Evolutionary conservation across 2,888 invertebrate species (phyloP), one percentile per base, ranked within the genome.

Genomic region (Listrodromus nycthemerus): DNA sequence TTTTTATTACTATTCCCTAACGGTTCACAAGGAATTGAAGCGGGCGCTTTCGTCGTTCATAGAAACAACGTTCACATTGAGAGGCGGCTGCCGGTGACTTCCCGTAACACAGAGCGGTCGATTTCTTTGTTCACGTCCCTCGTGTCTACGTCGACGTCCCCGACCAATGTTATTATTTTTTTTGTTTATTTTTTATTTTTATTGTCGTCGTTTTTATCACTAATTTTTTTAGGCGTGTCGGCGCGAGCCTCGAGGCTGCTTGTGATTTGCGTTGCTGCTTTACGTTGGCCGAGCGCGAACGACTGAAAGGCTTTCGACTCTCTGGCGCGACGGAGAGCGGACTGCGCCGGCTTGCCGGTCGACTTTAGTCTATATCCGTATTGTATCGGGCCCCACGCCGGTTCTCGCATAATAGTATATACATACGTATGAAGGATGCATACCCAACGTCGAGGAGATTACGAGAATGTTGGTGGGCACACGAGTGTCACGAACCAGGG

Each of bases 351-450:
- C 82, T 82, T 80, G 85, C 87, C 86, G 88, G 86, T 86, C 86
- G 86, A 84, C 83, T 83, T 80, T 82, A 84, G 85, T 87, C 90
- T 91, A 91, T 90, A 91, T 91, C 85, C 89, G 86, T 87, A 85
- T 84, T 78, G 82, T 83, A 83, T 85, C 73, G 83, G 83, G 73
- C 71, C 76, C 78, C 78, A 63, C 81, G 52, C 81, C 81, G 81
- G 81, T 48, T 74, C 69, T 74, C 74, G 65, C 84, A 80, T 83
- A 66, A 77, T 77, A 83, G 61, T 48, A n/a, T 74, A 61, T 74
- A 74, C 24, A 52, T 48, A 30, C 65, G 50, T 55, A 41, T 33
- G 45, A 69, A 24, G 13, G 45, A 48, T 65, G 67, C 73, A 27
- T 55, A 71, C 48, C 75, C 61, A 80, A 66, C 58, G 78, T 80